Evolutionary conservation across 2,888 invertebrate species (phyloP).

Genomic region (Beris chalybata): DNA sequence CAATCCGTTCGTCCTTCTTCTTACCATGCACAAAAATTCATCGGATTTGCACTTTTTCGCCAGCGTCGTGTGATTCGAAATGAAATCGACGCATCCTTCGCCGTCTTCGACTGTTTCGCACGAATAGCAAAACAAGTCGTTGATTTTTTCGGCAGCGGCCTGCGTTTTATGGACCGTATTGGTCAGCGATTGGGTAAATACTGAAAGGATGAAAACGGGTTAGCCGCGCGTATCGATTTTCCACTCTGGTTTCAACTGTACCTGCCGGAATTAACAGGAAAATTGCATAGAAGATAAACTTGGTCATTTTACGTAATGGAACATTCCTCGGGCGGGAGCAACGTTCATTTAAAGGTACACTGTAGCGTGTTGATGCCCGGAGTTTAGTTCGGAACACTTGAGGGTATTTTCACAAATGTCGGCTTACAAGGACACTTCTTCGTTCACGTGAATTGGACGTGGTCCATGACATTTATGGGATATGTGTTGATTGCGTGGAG

Average conservation of each 20-base stretch:
- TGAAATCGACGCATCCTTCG: constrained; percentile 69
- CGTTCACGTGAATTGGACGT: too few species aligned
- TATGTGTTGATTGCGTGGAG: too few species aligned
- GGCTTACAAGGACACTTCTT: too few species aligned
- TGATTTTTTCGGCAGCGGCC: constrained; percentile 74
- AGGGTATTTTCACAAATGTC: too few species aligned
- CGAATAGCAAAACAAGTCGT: constrained; percentile 79
- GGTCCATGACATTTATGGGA: too few species aligned
- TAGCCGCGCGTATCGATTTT: neutral
- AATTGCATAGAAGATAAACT: constrained; percentile 4
- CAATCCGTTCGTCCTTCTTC: constrained; percentile 38
- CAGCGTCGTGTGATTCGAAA: constrained; percentile 63
- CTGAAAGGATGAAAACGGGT: constrained; percentile 32
- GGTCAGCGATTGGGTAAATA: constrained; percentile 55
- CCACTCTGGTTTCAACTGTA: neutral
- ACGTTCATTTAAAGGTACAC: too few species aligned
- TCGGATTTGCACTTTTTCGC: constrained; percentile 77
- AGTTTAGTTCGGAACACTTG: too few species aligned
- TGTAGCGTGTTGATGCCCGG: too few species aligned
- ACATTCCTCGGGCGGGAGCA: too few species aligned
- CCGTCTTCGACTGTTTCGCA: constrained; percentile 78
- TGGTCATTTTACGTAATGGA: constrained; percentile 9
- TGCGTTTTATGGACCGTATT: constrained; percentile 76
- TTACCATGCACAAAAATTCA: constrained; percentile 75
- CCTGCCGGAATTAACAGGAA: constrained; percentile 18